These are phyloP conservation scores for Diachasmimorpha longicaudata DNA, from an alignment of 1,140 invertebrate species.

Conservation along the genomic window DNA sequence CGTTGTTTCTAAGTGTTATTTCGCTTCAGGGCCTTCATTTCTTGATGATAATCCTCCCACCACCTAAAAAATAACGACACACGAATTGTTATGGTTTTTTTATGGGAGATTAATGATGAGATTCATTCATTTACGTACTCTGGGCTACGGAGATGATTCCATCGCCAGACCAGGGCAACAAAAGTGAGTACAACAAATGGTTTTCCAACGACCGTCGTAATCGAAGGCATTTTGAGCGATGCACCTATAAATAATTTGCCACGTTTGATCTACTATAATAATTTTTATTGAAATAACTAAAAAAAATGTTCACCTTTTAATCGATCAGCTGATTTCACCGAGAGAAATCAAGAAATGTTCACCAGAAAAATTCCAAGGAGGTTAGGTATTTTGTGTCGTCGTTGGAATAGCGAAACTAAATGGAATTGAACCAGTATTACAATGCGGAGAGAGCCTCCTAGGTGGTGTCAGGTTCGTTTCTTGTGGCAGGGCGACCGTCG, in stretches of 20 bases:
- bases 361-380: neutral
- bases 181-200: neutral
- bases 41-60: neutral
- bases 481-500: too few relatives aligned
- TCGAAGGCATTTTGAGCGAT: neutral
- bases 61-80: neutral
- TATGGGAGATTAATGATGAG: neutral
- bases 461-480: too few relatives aligned
- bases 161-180: neutral
- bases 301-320: neutral
- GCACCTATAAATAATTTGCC: neutral
- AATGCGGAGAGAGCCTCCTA: too few relatives aligned
- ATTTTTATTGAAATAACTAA: neutral
- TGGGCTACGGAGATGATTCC: neutral
- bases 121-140: neutral
- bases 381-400: neutral
- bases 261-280: neutral
- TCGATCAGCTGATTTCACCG: neutral
- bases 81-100: neutral
- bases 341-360: neutral
- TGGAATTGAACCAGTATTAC: neutral
- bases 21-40: neutral
- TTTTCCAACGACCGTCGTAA: neutral
- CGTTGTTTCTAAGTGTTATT: neutral
- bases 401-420: neutral